Evolutionary conservation across 2,113 vertebrate species (phyloP), one percentile per base, ranked within the genome.

Genomic region (Myocastor coypus): DNA sequence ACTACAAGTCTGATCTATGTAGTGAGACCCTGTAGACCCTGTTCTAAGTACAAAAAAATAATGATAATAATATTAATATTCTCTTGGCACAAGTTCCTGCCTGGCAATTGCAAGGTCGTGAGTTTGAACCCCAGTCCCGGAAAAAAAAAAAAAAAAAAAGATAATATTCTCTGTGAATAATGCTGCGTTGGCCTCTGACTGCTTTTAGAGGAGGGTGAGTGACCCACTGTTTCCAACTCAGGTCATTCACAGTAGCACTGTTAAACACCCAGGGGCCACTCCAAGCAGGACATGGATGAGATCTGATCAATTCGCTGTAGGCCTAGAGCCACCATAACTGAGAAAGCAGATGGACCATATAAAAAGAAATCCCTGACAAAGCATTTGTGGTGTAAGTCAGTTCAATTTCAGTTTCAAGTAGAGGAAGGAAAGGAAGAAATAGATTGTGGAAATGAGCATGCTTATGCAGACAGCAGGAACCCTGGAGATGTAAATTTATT

Each of bases 401-500:
- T 22, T 52, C 22, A 8, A 5, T 34, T 17, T 30, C 3, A 7
- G 69, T 24, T 28, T 34, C 30, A 78, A 50, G 34, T 6, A 32
- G 59, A 71, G 61, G 30, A 22, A 16, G 57, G 9, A 0, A 64
- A 20, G 5, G 5, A 52, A 32, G 37, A 82, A 91, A 42, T 69
- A 83, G n/a, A 57, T 0, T 34, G 81, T 57, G 28, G 85, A 78
- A 82, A 66, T 20, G 46, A 91, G 52, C 63, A 12, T 17, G 64
- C 77, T 82, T 42, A 20, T 61, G 64, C 30, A 91, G 87, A 83
- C 22, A 78, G 30, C 14, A 22, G 7, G 52, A 89, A 40, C 93
- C 28, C 64, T 50, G 46, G 84, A 84, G 85, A 92, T 28, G 78
- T 95, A 95, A 96, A 93, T 87, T 93, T 95, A 94, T 93, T 94